Conservation (phyloP, 2,797 vertebrate genomes). For the Florisuga fusca region DNA sequence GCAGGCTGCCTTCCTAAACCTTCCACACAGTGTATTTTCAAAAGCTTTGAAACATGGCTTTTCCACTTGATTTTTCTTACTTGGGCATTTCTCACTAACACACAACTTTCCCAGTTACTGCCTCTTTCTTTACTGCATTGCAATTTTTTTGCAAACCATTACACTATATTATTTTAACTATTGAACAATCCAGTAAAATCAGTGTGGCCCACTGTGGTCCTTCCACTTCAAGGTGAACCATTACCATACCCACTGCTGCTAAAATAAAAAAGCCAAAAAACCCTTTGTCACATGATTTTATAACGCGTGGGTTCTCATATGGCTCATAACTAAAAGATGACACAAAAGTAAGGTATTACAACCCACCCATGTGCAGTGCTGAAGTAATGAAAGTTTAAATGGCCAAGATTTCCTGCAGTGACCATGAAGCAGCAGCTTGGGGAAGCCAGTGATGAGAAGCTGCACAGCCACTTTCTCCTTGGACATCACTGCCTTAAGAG, state of each 20-base stretch:
- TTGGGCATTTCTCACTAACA: not conserved
- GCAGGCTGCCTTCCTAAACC: not conserved
- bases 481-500: not conserved
- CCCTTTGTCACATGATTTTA: not conserved
- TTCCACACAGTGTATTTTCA: not conserved
- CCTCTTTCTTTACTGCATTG: not conserved
- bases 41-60: not conserved
- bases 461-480: not conserved
- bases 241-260: not conserved
- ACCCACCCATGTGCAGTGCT: not conserved
- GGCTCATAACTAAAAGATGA: not conserved
- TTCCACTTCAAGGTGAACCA: not conserved
- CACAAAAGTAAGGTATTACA: not conserved
- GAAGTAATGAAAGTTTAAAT: not conserved
- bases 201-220: not conserved
- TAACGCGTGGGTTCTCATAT: not conserved
- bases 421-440: accelerated
- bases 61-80: not conserved
- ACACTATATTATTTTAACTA: not conserved
- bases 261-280: not conserved
- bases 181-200: not conserved
- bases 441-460: not conserved
- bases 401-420: not conserved
- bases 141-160: not conserved
- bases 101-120: not conserved